Evolutionary conservation across 2,113 vertebrate genomes (phyloP).

Genomic region (Nannobrachium achirus): DNA sequence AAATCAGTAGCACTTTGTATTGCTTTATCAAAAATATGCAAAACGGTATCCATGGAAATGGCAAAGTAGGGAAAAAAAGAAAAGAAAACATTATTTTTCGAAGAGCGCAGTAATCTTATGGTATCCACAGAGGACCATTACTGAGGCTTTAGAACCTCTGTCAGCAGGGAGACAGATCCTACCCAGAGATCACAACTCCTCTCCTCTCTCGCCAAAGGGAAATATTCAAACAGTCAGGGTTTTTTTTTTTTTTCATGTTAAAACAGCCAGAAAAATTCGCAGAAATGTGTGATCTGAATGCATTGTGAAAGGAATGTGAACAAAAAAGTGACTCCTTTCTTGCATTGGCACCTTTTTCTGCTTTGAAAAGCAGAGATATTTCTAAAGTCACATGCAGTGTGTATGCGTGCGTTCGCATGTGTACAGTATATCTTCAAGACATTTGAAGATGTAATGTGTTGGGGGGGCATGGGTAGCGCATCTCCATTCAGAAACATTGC

Average conservation of each 20-base stretch:
- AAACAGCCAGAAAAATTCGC: slow-evolving; percentile 42
- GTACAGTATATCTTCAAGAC: too few species aligned
- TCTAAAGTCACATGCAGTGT: slow-evolving; percentile 5
- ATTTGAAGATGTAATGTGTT: too few species aligned
- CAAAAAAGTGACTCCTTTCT: slow-evolving; percentile 45
- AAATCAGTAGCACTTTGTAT: not conserved
- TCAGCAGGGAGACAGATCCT: slow-evolving; percentile 61
- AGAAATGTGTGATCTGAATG: slow-evolving; percentile 51
- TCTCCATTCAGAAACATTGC: too few species aligned
- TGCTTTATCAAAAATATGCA: slow-evolving; percentile 36
- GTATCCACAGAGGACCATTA: slow-evolving; percentile 70
- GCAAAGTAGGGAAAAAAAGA: slow-evolving; percentile 35
- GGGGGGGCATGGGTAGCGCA: too few species aligned
- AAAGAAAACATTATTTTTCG: slow-evolving; percentile 52
- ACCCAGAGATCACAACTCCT: slow-evolving; percentile 67
- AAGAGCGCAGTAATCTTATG: slow-evolving; percentile 69
- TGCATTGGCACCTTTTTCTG: slow-evolving; percentile 16
- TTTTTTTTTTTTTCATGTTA: slow-evolving; percentile 51
- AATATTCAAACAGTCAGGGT: slow-evolving; percentile 66
- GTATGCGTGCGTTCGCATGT: not conserved
- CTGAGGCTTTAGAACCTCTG: slow-evolving; percentile 65
- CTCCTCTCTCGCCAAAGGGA: slow-evolving; percentile 68
- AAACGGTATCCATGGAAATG: slow-evolving; percentile 36
- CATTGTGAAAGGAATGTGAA: slow-evolving; percentile 44
- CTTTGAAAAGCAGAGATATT: slow-evolving; percentile 27